Percentiles rank a stretch among this genome's conserved stretches.
phyloP scores from a whole-genome alignment of 2,888 invertebrate species.

The Volucella inflata region DNA sequence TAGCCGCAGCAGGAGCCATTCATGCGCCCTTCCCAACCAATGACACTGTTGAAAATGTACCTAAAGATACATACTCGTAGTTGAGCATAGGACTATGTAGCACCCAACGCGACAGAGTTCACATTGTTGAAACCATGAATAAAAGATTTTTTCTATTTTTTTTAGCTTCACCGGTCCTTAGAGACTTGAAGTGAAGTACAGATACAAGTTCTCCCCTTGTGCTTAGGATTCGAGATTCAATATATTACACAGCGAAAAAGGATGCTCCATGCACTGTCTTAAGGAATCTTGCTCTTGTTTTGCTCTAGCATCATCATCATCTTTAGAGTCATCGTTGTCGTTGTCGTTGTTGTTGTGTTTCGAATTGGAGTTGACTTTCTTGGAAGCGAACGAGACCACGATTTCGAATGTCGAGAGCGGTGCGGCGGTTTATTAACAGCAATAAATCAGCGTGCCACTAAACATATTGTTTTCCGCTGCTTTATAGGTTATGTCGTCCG shows the following conservation, averaged over 20 bases:
- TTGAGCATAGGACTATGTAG: conserved; percentile 36
- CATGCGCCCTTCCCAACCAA: conserved; percentile 27
- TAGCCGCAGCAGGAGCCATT: conserved; percentile 42
- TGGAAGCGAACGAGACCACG: conserved; percentile 69
- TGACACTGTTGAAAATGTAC: conserved; percentile 8
- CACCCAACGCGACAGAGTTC: conserved; percentile 71
- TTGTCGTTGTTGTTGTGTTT: conserved; percentile 49
- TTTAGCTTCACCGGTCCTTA: conserved; percentile 22
- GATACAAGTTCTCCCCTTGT: conserved; percentile 51
- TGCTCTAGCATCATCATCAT: conserved; percentile 61
- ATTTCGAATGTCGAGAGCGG: conserved; percentile 54
- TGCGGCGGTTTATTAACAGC: conserved; percentile 68
- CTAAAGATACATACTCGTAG: conserved; percentile 20
- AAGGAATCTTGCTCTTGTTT: conserved; percentile 17
- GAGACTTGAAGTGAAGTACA: conserved; percentile 23
- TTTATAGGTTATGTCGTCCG: conserved; percentile 69
- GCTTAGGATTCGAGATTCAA: conserved; percentile 69
- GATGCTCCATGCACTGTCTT: conserved; percentile 38
- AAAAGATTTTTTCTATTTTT: conserved; percentile 62
- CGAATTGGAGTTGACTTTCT: conserved; percentile 44
- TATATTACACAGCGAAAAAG: conserved; percentile 71
- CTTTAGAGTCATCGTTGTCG: conserved; percentile 14
- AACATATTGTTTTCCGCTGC: conserved; percentile 75
- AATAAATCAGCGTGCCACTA: conserved; percentile 75
- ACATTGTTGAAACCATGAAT: conserved; percentile 72